Conservation (phyloP, 2,888 invertebrate genomes). For the Junonia oenone region DNA sequence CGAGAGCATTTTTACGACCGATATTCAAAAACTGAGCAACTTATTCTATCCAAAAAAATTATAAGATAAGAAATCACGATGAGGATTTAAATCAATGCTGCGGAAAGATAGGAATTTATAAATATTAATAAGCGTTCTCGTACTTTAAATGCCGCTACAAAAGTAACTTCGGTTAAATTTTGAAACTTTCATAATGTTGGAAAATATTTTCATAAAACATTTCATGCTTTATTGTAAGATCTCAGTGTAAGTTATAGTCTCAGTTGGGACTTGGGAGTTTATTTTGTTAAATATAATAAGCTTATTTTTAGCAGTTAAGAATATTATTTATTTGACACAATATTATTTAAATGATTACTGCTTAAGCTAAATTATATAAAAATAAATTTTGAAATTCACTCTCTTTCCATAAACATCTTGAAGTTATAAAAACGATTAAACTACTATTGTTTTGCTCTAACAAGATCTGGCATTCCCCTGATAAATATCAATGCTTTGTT, state of each 20-base stretch:
- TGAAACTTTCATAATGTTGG: constrained; percentile 5
- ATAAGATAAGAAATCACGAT: background rate
- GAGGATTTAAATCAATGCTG: background rate
- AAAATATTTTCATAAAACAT: constrained; percentile 7
- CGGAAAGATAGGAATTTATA: constrained; percentile 2
- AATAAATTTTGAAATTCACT: too few relatives aligned
- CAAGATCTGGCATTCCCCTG: background rate
- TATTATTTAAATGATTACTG: too few relatives aligned
- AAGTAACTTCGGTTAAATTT: constrained; percentile 15
- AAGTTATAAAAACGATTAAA: too few relatives aligned
- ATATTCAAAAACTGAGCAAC: background rate
- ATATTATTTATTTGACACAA: too few relatives aligned
- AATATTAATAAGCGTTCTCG: constrained; percentile 16
- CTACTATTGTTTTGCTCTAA: too few relatives aligned
- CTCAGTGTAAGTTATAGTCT: constrained; percentile 1
- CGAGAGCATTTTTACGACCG: too few relatives aligned
- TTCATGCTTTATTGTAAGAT: constrained; percentile 9
- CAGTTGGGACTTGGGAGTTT: background rate
- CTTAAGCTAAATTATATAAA: too few relatives aligned
- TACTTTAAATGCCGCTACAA: constrained; percentile 9
- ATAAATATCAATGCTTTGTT: background rate
- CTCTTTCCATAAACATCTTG: too few relatives aligned
- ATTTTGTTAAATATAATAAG: background rate
- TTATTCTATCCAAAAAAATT: background rate
- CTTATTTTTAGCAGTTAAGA: too few relatives aligned